Base-by-base conservation (phyloP, 2,888 invertebrate species). In the Leptopilina myrica region DNA sequence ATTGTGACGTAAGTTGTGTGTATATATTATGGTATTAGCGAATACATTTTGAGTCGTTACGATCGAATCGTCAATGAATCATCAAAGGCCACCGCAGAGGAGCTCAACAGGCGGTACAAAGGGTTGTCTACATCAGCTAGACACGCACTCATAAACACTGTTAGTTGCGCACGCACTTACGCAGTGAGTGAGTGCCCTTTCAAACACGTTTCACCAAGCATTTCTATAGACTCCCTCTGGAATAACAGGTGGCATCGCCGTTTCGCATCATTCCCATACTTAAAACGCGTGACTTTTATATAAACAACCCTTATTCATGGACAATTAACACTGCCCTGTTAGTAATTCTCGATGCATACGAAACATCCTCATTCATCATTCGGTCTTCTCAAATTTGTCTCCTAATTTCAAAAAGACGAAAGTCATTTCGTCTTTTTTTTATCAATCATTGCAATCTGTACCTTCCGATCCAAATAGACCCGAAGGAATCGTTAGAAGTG, bases 21-120 rank as follows among this genome's bases (percentile, higher is more conserved):
- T 73, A 33, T 73, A 69, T 69, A 73, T 56, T 73, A 73, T 56
- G 73, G 73, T 73, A 73, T 73, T 56, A 40, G 56, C 11, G 33
- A 59, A 73, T n/a, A 33, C 33, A 33, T 53, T 33, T 73, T 73
- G 73, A 62, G 64, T 43, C 67, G 49, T 66, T 56, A 82, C 82
- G 81, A 87, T 89, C 87, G 86, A 87, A 83, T 88, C 86, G 85
- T 86, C 84, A 87, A 88, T 89, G 89, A 89, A 89, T 89, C 89
- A 89, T 88, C 85, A 87, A 86, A 86, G 85, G 84, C 84, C 82
- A 83, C 77, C 81, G 85, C 87, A 88, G 88, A 88, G 73, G 1
- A 40, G 15, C 73, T 73, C 33, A 73, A 73, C 73, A 73, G 56
- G 73, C 56, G 73, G 56, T 73, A 56, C 56, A 73, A 73, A 73